Evolutionary conservation across 2,113 vertebrate genomes (phyloP), one percentile per base, ranked within the genome.

Genomic region (Pangasianodon gigas): DNA sequence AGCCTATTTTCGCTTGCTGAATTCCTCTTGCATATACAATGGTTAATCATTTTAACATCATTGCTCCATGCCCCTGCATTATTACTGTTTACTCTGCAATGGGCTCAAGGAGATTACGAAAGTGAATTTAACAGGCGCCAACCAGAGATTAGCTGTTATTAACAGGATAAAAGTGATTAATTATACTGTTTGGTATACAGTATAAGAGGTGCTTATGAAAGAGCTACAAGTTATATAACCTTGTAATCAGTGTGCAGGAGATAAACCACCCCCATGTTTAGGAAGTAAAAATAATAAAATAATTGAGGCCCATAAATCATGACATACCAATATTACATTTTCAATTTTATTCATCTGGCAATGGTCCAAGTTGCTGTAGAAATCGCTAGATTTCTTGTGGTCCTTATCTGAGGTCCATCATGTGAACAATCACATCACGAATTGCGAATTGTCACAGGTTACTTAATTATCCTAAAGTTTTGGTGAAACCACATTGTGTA

Each of bases 111-210:
- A 85, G 69, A 87, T 79, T 79, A 56, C 89, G 18, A 90, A 89
- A 92, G 46, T 90, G 44, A 92, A 90, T 89, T 88, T 74, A 91
- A 92, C 60, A 80, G 54, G 75, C 88, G 67, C 32, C 90, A 71
- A 82, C 92, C 60, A 92, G 41, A 85, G 77, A 93, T 93, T 77
- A 88, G 88, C 81, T 91, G 3, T 69, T 91, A 88, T 91, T 90
- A 92, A 93, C 93, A 90, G 84, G 88, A 93, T 93, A 88, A 65
- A 89, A 67, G 51, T 29, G 41, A 88, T 80, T 91, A 74, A 87
- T 91, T 80, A 91, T 65, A 67, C 21, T 71, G 86, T 79, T 85
- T 87, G 44, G 1, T 48, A 46, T 75, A 9, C 41, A 29, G 44
- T n/a, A 51, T 29, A 80, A 85, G 54, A 8, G 74, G 74, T 93